A percentile compares a stretch with the other conserved stretches of the same genome.
Conservation (phyloP, 1,140 invertebrate species). For the Vanessa tameamea region DNA sequence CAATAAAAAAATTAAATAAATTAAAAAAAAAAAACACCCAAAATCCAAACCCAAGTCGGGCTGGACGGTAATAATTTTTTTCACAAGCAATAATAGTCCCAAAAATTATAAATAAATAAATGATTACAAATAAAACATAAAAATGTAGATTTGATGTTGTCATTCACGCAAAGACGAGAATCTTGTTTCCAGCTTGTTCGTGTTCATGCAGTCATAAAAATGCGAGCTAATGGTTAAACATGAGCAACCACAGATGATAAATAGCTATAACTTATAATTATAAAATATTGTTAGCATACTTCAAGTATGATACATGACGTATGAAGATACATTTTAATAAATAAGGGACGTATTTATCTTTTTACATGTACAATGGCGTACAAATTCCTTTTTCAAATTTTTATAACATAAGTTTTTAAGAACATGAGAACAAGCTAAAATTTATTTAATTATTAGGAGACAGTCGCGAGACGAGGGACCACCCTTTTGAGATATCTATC, state of each 20-base stretch:
- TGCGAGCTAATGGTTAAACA: conserved; percentile 27
- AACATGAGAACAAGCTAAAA: background rate
- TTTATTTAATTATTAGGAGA: background rate
- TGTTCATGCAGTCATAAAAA: conserved; percentile 30
- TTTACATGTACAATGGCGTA: background rate
- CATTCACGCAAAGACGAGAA: conserved; percentile 10
- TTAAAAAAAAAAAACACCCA: too few species aligned
- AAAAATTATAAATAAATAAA: background rate
- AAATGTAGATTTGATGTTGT: conserved; percentile 20
- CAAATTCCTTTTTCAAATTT: too few species aligned
- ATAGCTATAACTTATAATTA: conserved; percentile 15
- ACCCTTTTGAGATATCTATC: conserved; percentile 66
- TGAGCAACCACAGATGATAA: conserved; percentile 25
- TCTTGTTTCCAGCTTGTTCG: conserved; percentile 30
- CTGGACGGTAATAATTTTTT: too few species aligned
- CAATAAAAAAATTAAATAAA: too few species aligned
- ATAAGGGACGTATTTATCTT: background rate
- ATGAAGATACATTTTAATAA: background rate
- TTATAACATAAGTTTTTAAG: too few species aligned
- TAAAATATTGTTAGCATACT: conserved; percentile 24
- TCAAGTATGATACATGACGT: too few species aligned
- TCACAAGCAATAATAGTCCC: background rate
- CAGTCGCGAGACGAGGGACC: conserved; percentile 43
- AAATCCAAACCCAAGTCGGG: too few species aligned
- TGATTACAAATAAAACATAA: background rate